These are phyloP conservation scores for Gisinianus flammeolus DNA, from an alignment of 2,888 invertebrate genomes.

Conservation along the genomic window DNA sequence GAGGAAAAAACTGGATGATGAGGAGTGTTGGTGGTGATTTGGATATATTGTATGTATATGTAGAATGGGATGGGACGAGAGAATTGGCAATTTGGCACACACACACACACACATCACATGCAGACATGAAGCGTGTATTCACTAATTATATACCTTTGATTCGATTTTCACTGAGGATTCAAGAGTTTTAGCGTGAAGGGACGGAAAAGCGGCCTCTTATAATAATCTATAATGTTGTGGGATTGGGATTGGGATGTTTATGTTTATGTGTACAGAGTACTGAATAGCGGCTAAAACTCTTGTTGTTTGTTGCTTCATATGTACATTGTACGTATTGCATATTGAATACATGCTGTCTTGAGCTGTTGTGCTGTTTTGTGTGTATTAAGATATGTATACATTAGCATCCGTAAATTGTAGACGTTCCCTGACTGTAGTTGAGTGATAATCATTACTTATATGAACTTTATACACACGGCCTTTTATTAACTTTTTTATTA, in stretches of 20 bases:
- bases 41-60: too few species aligned
- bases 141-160: constrained; percentile 19
- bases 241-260: too few species aligned
- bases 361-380: too few species aligned
- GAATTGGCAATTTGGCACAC: too few species aligned
- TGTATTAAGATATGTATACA: too few species aligned
- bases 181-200: background rate
- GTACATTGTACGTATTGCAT: background rate
- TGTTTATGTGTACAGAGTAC: background rate
- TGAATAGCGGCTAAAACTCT: background rate
- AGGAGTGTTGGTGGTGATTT: too few species aligned
- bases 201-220: background rate
- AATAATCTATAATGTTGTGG: too few species aligned
- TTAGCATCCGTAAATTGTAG: background rate
- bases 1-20: too few species aligned
- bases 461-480: background rate
- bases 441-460: background rate
- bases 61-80: too few species aligned
- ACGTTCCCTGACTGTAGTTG: too few species aligned
- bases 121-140: constrained; percentile 18
- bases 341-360: background rate
- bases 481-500: background rate
- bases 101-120: too few species aligned
- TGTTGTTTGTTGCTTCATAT: background rate
- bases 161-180: background rate